Evolutionary conservation across 2,888 invertebrate species (phyloP).

Genomic region (Pseudococcus jackbeardsleyi): DNA sequence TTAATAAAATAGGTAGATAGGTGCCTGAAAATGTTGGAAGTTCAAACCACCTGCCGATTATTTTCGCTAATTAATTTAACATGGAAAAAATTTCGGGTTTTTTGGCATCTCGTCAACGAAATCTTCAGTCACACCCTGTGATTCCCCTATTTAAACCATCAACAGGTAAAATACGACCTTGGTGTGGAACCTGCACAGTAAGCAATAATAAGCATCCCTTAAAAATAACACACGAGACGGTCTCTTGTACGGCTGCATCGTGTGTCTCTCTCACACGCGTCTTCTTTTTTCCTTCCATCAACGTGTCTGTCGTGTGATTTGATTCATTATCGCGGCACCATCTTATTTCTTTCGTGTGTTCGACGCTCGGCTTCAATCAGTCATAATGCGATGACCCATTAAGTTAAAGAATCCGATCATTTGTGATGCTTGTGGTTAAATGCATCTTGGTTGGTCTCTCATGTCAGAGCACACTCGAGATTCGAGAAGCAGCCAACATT

Average conservation of each 20-base stretch:
- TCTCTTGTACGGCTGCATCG: not conserved
- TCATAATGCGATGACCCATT: constrained; percentile 64
- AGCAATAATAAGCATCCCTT: constrained; percentile 1
- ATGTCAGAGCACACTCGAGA: not conserved
- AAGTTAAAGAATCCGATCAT: constrained; percentile 54
- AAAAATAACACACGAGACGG: not conserved
- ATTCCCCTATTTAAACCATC: not conserved
- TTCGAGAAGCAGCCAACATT: not conserved
- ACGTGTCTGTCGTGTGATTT: constrained; percentile 58
- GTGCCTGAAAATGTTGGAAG: not conserved
- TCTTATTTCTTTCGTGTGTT: constrained; percentile 47
- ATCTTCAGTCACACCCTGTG: not conserved
- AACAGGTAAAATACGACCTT: constrained; percentile 23
- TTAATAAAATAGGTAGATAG: not conserved
- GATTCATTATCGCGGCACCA: constrained; percentile 62
- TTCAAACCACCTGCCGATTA: not conserved
- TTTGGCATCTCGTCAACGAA: not conserved
- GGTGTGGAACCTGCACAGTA: not conserved
- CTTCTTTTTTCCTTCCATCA: not conserved
- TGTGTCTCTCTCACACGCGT: not conserved
- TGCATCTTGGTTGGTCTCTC: constrained; percentile 59
- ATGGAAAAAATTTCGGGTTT: not conserved
- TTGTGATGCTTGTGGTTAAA: constrained; percentile 3
- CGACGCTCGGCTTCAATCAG: constrained; percentile 57
- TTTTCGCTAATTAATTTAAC: not conserved